Evolutionary conservation across 2,888 invertebrate species (phyloP), one percentile per base, ranked within the genome.

Genomic region (Drosophila recens): DNA sequence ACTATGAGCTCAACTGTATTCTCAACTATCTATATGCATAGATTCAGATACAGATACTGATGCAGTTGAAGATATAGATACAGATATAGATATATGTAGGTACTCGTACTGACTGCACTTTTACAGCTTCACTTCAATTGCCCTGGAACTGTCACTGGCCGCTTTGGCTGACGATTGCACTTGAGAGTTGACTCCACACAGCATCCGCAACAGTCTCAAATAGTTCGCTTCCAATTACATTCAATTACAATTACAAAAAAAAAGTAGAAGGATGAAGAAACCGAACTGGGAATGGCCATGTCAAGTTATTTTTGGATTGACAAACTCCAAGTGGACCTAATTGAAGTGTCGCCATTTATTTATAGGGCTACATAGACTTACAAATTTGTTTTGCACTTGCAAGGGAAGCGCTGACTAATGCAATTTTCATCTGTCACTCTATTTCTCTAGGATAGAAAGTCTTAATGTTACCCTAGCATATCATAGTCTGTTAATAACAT

Each of bases 51-150:
- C 30, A 38, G 17, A 43, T 34, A 45, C 51, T 51, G 15, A 36
- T 42, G 11, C 30, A 38, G 3, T 1, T 46, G 11, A 40, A 38
- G 5, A 30, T 48, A n/a, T 38, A 56, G 27, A 49, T 27, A 30
- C 23, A 38, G 49, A 34, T 48, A 20, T 11, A 54, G 38, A 51
- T 67, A 33, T 53, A 51, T 67, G 27, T 53, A 61, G n/a, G 4
- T 23, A 17, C 17, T 9, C 30, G 33, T 56, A 49, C 42, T 64
- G 40, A 66, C 61, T 86, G 86, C 86, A 86, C 89, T 84, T 86
- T 72, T 84, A 54, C 66, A 83, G 84, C 80, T 88, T 84, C 89
- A 36, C 42, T 72, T 70, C 63, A 63, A 59, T 67, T 80, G 74
- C 48, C 70, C 78, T 72, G 66, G 43, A 79, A 59, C 73, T 63